Percentiles rank a stretch among this genome's conserved stretches.
These are phyloP conservation scores for Drosophila serrata DNA, from an alignment of 1,140 invertebrate species.

Conservation along the genomic window DNA sequence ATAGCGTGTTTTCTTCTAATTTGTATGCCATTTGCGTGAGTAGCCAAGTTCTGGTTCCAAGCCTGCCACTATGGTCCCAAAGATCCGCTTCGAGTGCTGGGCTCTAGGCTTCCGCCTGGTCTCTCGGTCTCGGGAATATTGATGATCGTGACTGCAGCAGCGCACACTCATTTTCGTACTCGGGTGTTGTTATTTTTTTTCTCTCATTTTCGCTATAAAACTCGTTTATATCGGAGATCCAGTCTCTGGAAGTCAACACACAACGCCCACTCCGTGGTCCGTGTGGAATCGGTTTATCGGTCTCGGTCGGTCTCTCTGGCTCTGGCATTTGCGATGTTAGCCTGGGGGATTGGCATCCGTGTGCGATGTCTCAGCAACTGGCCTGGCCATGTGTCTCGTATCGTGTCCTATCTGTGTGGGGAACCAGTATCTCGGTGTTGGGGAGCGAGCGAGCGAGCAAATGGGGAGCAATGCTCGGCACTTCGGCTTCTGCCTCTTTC, in stretches of 20 bases:
- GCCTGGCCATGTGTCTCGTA: slow-evolving; percentile 15
- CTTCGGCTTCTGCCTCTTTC: slow-evolving; percentile 27
- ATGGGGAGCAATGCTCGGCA: slow-evolving; percentile 71
- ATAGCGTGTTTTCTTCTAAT: slow-evolving; percentile 52
- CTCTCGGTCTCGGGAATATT: slow-evolving; percentile 35
- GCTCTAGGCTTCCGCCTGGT: slow-evolving; percentile 30
- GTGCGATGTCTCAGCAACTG: slow-evolving; percentile 16
- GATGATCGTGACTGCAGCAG: slow-evolving; percentile 56
- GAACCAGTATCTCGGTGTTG: slow-evolving; percentile 12
- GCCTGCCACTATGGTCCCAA: background rate
- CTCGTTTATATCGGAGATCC: slow-evolving; percentile 59
- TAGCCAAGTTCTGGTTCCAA: slow-evolving; percentile 34
- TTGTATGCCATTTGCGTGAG: slow-evolving; percentile 61
- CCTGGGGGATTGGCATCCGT: slow-evolving; percentile 47
- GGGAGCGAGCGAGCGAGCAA: slow-evolving; percentile 1
- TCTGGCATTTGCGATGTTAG: slow-evolving; percentile 2
- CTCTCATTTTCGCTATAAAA: slow-evolving; percentile 55
- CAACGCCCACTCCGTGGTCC: slow-evolving; percentile 60
- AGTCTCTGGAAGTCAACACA: slow-evolving; percentile 29
- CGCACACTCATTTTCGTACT: slow-evolving; percentile 36
- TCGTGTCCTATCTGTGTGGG: slow-evolving; percentile 24
- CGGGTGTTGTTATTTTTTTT: slow-evolving; percentile 3
- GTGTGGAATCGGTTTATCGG: slow-evolving; percentile 41
- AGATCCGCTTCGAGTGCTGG: slow-evolving; percentile 36
- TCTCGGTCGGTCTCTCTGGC: slow-evolving; percentile 28